These are phyloP conservation scores for Protophormia terraenovae DNA, from an alignment of 2,888 invertebrate genomes.

Conservation along the genomic window DNA sequence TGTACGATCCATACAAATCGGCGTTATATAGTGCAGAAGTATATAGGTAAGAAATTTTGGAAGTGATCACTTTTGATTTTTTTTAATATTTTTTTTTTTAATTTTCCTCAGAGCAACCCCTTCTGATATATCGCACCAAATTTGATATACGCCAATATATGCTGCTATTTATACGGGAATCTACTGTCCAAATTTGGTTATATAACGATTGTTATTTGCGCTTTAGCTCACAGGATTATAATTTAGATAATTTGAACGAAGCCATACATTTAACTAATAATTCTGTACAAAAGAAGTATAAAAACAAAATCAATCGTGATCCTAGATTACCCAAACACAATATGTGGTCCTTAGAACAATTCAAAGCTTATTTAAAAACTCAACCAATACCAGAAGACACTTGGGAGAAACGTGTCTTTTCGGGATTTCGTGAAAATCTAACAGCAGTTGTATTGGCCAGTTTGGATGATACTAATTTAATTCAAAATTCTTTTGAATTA, in stretches of 20 bases:
- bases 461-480: constrained; percentile 86
- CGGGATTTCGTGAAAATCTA: constrained; percentile 92
- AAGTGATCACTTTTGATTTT: constrained; percentile 26
- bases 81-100: neutral
- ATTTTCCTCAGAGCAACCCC: constrained; percentile 86
- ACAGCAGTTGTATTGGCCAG: constrained; percentile 90
- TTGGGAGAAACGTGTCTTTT: constrained; percentile 90
- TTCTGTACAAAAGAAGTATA: constrained; percentile 91
- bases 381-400: constrained; percentile 81
- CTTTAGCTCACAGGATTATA: constrained; percentile 92
- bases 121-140: constrained; percentile 92
- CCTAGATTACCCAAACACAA: constrained; percentile 87
- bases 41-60: constrained; percentile 88
- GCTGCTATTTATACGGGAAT: constrained; percentile 86
- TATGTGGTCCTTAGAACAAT: constrained; percentile 92
- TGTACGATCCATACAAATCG: constrained; percentile 83
- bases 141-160: constrained; percentile 96
- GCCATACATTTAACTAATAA: constrained; percentile 94
- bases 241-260: constrained; percentile 89
- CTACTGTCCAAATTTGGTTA: constrained; percentile 92
- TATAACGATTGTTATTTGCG: constrained; percentile 92
- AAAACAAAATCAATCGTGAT: constrained; percentile 82
- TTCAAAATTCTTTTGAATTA: constrained; percentile 91
- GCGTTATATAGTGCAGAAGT: constrained; percentile 93
- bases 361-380: constrained; percentile 84